Evolutionary conservation across 2,888 invertebrate species (phyloP), one percentile per base, ranked within the genome.

Genomic region (Drosophila gaucha): DNA sequence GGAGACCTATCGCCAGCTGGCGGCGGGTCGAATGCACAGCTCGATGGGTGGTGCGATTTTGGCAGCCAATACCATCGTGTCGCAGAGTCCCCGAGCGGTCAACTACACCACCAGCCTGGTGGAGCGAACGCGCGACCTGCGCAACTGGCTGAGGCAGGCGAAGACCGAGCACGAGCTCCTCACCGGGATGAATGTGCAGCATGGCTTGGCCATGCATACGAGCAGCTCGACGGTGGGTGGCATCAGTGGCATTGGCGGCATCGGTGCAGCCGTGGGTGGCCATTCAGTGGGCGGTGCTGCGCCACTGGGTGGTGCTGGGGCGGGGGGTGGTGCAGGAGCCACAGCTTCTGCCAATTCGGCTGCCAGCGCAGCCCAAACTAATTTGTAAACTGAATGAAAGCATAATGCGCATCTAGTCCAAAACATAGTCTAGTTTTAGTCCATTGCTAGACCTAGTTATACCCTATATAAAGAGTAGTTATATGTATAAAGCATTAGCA

Each of bases 141-240:
- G 94, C 66, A 94, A 95, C 80, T 95, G 95, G 95, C 89, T 95
- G 62, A 92, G 94, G 14, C 94, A 94, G 74, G 92, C 92, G 0
- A 92, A 91, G 78, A 91, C 89, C 39, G 92, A 92, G 89, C 91
- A 92, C 46, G 91, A 91, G 22, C 72, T 92, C 20, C 71, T 90
- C 6, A 83, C 88, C 1, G 89, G 89, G 12, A 67, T 82, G 62
- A 67, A 71, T 12, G 66, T 72, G 33, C 75, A 76, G 20, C 76
- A 67, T 14, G 78, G 77, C 1, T 54, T 80, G 8, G 43, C 59
- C 12, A 36, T 69, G 44, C 64, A 64, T 3, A 12, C 22, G 14
- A 47, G 47, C 47, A 16, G 47, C 47, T n/a, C 38, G 6, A 22
- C 26, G 10, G 49, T 50, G 47, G 26, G 55, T 3, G 66, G 67